Evolutionary conservation across 2,888 invertebrate species (phyloP), one percentile per base, ranked within the genome.

Genomic region (Zaprionus obscuricornis): DNA sequence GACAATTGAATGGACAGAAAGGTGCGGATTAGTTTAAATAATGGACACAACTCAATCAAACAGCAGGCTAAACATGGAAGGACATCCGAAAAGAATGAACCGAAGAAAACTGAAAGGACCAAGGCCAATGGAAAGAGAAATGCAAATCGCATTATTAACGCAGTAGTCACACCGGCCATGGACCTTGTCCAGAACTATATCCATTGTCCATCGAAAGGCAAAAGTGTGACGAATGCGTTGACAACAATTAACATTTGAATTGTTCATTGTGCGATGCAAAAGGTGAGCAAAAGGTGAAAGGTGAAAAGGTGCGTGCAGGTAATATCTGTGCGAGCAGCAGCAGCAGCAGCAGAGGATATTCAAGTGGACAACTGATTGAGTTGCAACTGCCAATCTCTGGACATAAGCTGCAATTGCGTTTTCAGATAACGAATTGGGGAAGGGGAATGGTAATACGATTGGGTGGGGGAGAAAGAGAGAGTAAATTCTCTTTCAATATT

Each of bases 81-180:
- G 58, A 47, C 64, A 57, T 31, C 24, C 13, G 36, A 31, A 36
- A 31, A 26, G 20, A 22, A 24, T 27, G n/a, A 10, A 20, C 18
- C 34, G 42, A 16, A 1, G 16, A 11, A 37, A 31, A 39, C 43
- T 37, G n/a, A 39, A 55, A 59, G 20, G 26, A 26, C 43, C 45
- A 73, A 52, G 37, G 46, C 10, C 34, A 43, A 39, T 8, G 17
- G 50, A 70, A 73, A 68, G 77, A 66, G 66, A 85, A 87, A 88
- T 88, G 88, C 86, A 88, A 88, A 88, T 88, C 88, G 87, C 81
- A 87, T 88, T 88, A 88, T 85, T 85, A 86, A 88, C 84, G 84
- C 87, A 68, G 78, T 70, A 74, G 79, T 56, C 74, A 73, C 75
- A 68, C 66, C 47, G 26, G 11, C 8, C 55, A 66, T 51, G 74